A percentile compares a stretch with the other conserved stretches of the same genome.
Evolutionary conservation across 2,113 vertebrate species (phyloP).

Genomic region (Apeltes quadracus): DNA sequence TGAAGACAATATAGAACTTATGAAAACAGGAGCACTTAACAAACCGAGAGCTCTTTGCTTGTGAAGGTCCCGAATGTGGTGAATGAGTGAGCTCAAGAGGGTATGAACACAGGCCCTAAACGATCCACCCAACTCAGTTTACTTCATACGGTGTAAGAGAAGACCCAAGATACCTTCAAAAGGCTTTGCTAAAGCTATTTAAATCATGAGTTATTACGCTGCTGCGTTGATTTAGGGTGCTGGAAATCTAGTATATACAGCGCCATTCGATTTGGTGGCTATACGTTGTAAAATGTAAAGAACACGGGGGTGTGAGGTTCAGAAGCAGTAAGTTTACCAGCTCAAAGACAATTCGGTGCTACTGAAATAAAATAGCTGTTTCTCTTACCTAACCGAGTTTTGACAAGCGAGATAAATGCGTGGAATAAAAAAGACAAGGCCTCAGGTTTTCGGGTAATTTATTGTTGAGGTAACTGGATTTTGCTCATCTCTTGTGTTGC

Average conservation of each 20-base stretch:
- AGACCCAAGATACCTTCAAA: neutral
- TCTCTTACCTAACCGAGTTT: neutral
- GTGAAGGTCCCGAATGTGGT: conserved; percentile 3
- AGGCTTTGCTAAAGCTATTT: neutral
- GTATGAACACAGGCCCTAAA: conserved; percentile 11
- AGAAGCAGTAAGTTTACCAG: neutral
- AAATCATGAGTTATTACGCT: neutral
- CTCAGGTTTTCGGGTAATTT: neutral
- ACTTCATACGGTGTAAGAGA: neutral
- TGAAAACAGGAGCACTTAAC: conserved; percentile 40
- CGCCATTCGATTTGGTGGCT: neutral
- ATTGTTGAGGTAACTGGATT: neutral
- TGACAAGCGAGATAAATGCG: neutral
- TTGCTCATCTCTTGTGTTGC: neutral
- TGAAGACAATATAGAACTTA: conserved; percentile 41
- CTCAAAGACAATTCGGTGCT: neutral
- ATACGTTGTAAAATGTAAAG: neutral
- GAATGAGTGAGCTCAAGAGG: conserved; percentile 4
- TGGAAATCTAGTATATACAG: neutral
- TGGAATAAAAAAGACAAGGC: neutral
- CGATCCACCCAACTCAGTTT: conserved; percentile 21
- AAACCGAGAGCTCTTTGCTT: conserved; percentile 36
- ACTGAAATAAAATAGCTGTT: neutral
- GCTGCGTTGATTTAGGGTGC: neutral
- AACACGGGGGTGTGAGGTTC: neutral